These are phyloP conservation scores for Antechinus stuartii DNA, from an alignment of 2,113 vertebrate species.

Conservation along the genomic window DNA sequence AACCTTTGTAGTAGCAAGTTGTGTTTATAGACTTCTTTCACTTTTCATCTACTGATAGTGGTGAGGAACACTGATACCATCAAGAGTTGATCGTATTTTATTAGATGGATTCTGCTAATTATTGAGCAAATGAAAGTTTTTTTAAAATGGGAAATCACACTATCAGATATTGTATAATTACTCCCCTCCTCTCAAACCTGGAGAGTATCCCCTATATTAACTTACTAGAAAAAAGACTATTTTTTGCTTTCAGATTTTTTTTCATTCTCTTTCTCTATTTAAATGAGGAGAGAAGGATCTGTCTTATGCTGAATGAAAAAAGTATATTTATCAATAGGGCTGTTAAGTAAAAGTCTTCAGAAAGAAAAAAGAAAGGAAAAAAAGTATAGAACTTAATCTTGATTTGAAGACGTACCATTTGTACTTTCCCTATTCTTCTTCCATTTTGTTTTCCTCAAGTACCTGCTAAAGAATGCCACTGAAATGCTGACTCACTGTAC, in stretches of 20 bases:
- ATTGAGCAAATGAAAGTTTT: neutral
- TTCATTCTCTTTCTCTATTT: neutral
- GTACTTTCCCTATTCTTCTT: neutral
- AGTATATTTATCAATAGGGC: neutral
- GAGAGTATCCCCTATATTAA: neutral
- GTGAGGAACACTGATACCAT: slow-evolving; percentile 8
- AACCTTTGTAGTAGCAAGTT: slow-evolving; percentile 5
- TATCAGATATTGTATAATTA: neutral
- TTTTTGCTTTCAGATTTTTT: neutral
- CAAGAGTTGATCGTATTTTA: neutral
- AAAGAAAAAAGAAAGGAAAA: neutral
- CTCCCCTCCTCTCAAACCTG: neutral
- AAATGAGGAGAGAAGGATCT: neutral
- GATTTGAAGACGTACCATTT: slow-evolving; percentile 28
- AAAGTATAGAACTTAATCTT: slow-evolving; percentile 34
- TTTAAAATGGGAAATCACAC: neutral
- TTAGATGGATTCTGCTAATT: slow-evolving; percentile 14
- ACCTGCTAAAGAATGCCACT: slow-evolving; percentile 47
- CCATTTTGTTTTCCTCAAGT: slow-evolving; percentile 31
- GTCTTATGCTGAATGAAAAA: neutral
- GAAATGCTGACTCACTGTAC: slow-evolving; percentile 77
- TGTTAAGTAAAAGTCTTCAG: slow-evolving; percentile 29
- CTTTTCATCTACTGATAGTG: neutral
- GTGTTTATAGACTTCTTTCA: slow-evolving; percentile 24
- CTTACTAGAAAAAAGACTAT: neutral